Evolutionary conservation across 2,113 vertebrate species (phyloP).

Genomic region (Egretta garzetta): DNA sequence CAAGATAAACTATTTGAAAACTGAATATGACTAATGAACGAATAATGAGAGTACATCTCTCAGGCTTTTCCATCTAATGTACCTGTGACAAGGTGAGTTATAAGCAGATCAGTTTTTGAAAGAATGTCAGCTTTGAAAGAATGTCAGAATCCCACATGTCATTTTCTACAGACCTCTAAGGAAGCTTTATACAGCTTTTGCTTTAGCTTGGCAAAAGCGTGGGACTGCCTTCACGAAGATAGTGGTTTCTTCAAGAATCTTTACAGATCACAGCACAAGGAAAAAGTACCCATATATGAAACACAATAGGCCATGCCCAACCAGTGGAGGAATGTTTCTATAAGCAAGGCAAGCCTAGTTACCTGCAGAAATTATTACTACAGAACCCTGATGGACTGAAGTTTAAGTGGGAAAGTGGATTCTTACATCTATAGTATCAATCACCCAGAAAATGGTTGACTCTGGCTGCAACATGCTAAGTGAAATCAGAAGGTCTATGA

Average conservation of each 20-base stretch:
- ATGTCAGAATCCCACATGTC: neutral
- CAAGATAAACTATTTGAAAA: neutral
- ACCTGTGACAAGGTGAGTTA: neutral
- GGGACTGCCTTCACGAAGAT: neutral
- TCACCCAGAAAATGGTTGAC: neutral
- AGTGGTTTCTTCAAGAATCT: neutral
- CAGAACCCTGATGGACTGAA: neutral
- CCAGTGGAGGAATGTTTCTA: neutral
- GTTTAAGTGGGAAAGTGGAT: neutral
- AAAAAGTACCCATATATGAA: neutral
- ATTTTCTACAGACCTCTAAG: neutral
- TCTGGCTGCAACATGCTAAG: neutral
- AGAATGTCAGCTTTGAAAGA: neutral
- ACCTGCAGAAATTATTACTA: neutral
- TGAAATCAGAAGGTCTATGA: neutral
- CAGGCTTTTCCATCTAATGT: neutral
- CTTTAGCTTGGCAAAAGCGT: neutral
- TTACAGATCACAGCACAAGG: neutral
- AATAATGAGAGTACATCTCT: neutral
- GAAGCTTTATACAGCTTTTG: neutral
- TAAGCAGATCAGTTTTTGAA: neutral
- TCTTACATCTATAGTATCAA: neutral
- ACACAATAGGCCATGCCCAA: neutral
- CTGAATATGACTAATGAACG: neutral
- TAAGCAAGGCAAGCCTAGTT: neutral